Evolutionary conservation across 1,140 invertebrate genomes (phyloP).

Genomic region (Dufourea novaeangliae): DNA sequence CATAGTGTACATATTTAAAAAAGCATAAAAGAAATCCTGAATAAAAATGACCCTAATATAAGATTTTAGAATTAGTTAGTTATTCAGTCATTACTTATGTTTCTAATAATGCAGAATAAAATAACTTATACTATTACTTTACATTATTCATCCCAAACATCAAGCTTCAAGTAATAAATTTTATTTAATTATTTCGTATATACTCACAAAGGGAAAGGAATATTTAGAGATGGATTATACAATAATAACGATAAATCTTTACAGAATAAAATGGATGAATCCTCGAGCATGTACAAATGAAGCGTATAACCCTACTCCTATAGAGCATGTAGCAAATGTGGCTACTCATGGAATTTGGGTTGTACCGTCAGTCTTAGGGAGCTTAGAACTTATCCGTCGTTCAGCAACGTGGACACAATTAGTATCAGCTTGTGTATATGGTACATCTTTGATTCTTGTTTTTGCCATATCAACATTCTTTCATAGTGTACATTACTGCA

Average conservation of each 20-base stretch:
- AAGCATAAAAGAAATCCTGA: too few relatives aligned
- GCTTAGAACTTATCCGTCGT: slow-evolving; percentile 87
- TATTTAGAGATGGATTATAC: not conserved
- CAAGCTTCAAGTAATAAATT: not conserved
- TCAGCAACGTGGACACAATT: slow-evolving; percentile 88
- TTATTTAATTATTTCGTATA: not conserved
- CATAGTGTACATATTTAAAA: too few relatives aligned
- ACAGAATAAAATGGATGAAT: slow-evolving; percentile 88
- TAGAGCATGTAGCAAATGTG: slow-evolving; percentile 95
- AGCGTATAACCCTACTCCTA: slow-evolving; percentile 88
- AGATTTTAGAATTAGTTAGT: too few relatives aligned
- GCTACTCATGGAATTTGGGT: slow-evolving; percentile 94
- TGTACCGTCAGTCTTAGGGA: slow-evolving; percentile 89
- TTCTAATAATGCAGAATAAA: not conserved
- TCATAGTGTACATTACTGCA: slow-evolving; percentile 92
- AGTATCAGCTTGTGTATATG: slow-evolving; percentile 92
- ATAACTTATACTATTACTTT: not conserved
- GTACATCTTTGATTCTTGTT: slow-evolving; percentile 90
- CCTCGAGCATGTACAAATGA: slow-evolving; percentile 83
- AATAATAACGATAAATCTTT: slow-evolving; percentile 59
- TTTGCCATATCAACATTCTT: slow-evolving; percentile 96
- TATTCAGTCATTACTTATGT: too few relatives aligned
- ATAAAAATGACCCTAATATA: too few relatives aligned
- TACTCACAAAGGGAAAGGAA: not conserved
- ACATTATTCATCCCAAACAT: not conserved